Evolutionary conservation across 2,888 invertebrate genomes (phyloP), one percentile per base, ranked within the genome.

Genomic region (Pachymerium ferrugineum): DNA sequence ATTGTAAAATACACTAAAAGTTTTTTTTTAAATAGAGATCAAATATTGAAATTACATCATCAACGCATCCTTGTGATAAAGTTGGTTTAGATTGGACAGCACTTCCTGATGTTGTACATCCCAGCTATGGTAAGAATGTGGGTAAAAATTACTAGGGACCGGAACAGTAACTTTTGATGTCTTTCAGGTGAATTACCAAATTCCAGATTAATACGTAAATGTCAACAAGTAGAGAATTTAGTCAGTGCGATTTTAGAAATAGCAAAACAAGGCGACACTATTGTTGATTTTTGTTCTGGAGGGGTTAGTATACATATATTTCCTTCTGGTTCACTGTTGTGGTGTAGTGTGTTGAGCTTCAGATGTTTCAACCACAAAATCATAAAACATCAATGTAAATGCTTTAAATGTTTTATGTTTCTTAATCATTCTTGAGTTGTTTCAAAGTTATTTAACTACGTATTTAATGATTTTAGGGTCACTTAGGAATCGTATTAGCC

Each of bases 211-310:
- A 83, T 85, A 19, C 86, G 93, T 72, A 97, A 97, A 84, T 89
- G 90, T 35, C 89, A 94, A 78, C 97, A 97, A 80, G 81, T 97
- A 42, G 91, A 94, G 82, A 95, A 92, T 81, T 84, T 97, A 78
- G 88, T 89, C 19, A 87, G 89, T 79, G 90, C 93, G 31, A 90
- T 91, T 0, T 81, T 90, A n/a, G 86, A 87, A 73, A 83, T 94
- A 74, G 90, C 91, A 0, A 85, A 85, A 78, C 77, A 86, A 0
- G 87, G 88, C 0, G 87, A 92, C 79, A 83, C 86, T 16, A 91
- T 97, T 78, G 92, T 97, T 0, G 97, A 97, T 82, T 97, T 97
- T 83, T 97, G 97, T 81, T 91, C 94, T 79, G 97, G 97, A 1
- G 91, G 94, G 79, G 83, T 82, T 78, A 75, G 79, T 78, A 8